Conservation (phyloP, 2,113 vertebrate species). For the Falco punctatus region DNA sequence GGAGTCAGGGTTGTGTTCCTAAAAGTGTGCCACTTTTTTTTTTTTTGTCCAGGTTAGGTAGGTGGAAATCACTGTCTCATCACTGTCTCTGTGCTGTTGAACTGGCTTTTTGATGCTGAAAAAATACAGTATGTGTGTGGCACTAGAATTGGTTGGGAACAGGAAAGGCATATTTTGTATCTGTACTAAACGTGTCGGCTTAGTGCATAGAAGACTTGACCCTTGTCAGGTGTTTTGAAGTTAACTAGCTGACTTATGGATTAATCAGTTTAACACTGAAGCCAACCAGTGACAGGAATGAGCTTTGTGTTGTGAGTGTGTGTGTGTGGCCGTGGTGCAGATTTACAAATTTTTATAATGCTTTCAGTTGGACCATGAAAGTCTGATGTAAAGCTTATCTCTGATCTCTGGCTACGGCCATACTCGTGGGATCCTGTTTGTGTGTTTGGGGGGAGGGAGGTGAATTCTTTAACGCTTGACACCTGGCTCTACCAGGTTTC, state of each 20-base stretch:
- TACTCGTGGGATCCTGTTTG: slow-evolving; percentile 22
- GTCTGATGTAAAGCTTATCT: slow-evolving; percentile 52
- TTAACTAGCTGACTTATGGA: slow-evolving; percentile 51
- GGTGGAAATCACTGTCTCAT: background rate
- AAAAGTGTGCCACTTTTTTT: background rate
- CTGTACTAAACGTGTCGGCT: slow-evolving; percentile 39
- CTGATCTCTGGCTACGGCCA: slow-evolving; percentile 50
- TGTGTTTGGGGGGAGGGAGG: slow-evolving; percentile 21
- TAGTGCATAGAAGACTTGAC: slow-evolving; percentile 59
- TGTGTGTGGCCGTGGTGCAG: slow-evolving; percentile 47
- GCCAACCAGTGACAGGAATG: slow-evolving; percentile 28
- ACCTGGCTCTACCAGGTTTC: slow-evolving; percentile 25
- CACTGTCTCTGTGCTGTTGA: background rate
- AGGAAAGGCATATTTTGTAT: slow-evolving; percentile 64
- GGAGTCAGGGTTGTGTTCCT: background rate
- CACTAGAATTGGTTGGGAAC: slow-evolving; percentile 45
- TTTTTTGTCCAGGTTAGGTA: background rate
- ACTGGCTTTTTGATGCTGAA: background rate
- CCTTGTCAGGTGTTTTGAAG: slow-evolving; percentile 57
- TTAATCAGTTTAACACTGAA: slow-evolving; percentile 57
- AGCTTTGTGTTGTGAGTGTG: slow-evolving; percentile 44
- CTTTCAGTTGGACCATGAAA: slow-evolving; percentile 46
- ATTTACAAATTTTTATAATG: slow-evolving; percentile 66
- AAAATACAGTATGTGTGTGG: slow-evolving; percentile 43
- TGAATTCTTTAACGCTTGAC: slow-evolving; percentile 56